These are phyloP conservation scores for Strongylocentrotus purpuratus DNA, from an alignment of 35 echinoderm and acorn worm genomes.

Conservation along the genomic window DNA sequence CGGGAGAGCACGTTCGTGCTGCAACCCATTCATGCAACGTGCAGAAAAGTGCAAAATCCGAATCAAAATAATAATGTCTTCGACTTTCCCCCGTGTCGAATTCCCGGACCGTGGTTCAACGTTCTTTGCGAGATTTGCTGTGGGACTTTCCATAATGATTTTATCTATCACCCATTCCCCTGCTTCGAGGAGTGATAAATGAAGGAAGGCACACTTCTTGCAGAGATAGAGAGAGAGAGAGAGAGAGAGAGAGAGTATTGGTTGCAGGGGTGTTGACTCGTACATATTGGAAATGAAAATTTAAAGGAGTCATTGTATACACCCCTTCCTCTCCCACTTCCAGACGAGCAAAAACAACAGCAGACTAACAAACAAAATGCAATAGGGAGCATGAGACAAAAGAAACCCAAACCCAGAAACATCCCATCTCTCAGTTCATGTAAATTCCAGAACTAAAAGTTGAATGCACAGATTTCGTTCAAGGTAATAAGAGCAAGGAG, in stretches of 20 bases:
- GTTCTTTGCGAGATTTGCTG: conserved; percentile 28
- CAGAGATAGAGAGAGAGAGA: too few relatives aligned
- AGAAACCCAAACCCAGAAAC: too few relatives aligned
- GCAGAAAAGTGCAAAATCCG: conserved; percentile 9
- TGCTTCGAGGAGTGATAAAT: not conserved
- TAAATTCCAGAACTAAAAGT: too few relatives aligned
- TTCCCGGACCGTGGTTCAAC: conserved; percentile 3
- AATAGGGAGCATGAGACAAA: too few relatives aligned
- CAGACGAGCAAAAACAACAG: not conserved
- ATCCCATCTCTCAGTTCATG: too few relatives aligned
- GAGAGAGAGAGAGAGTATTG: not conserved
- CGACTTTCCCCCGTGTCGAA: not conserved
- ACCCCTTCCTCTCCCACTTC: too few relatives aligned
- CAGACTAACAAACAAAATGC: not conserved
- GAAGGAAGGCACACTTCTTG: not conserved
- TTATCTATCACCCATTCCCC: conserved; percentile 14
- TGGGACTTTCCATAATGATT: conserved; percentile 27
- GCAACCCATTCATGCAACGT: not conserved
- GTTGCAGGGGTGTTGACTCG: not conserved
- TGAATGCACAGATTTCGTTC: too few relatives aligned
- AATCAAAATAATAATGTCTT: conserved; percentile 17
- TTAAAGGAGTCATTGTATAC: not conserved
- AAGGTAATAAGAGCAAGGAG: too few relatives aligned
- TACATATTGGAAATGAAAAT: not conserved
- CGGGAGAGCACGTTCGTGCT: not conserved